Evolutionary conservation across 1,140 invertebrate genomes (phyloP), one percentile per base, ranked within the genome.

Genomic region (Littorina saxatilis): DNA sequence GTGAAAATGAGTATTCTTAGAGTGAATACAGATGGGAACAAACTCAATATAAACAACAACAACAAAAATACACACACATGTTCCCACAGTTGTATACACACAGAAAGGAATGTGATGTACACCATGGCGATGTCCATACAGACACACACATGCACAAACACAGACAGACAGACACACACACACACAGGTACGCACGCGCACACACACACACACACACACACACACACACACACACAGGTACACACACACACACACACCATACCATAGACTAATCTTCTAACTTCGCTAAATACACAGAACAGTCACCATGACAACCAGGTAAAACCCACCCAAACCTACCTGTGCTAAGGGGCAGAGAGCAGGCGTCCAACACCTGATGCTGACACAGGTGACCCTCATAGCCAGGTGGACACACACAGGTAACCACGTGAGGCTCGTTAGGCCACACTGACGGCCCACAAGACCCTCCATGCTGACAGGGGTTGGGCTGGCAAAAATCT

Each of bases 401-500:
- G 27, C 87, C 88, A 35, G 89, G 88, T 50, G 87, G 85, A 82
- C 89, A 90, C 1, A 73, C 47, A 80, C 89, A 90, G 27, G 85
- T 86, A 27, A 88, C 80, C 37, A 86, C 75, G 39, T 86, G 75
- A n/a, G 86, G 87, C 47, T 90, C 86, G 35, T 82, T 86, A 0
- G 84, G 81, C 89, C 89, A 90, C 29, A 86, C 78, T 7, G 88
- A 89, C 27, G 76, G 66, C 43, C 79, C 47, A 83, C 89, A 90
- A 2, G 84, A 85, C 0, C 87, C 89, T 40, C 89, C 89, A 83
- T 90, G 84, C 58, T 86, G 58, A 81, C 89, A 90, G 17, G 89
- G 89, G 66, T 88, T 90, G 32, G 89, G 89, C 17, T 84, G 43
- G 80, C 89, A 90, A 63, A 85, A 86, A 79, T 90, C 89, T 89